Evolutionary conservation across 2,888 invertebrate genomes (phyloP), one percentile per base, ranked within the genome.

Genomic region (Cyaniris semiargus): DNA sequence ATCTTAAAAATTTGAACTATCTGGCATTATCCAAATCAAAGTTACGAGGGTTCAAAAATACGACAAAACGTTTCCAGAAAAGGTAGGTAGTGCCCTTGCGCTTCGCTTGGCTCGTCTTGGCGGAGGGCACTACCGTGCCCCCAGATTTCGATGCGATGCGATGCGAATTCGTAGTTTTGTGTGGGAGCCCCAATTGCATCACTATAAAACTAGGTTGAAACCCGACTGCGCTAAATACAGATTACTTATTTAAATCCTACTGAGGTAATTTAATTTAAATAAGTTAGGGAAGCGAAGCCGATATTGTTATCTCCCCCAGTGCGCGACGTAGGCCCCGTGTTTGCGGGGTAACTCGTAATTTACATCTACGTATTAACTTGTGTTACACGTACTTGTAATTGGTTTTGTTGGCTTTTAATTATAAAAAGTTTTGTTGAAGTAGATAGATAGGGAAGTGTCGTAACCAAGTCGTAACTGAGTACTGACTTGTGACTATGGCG

Each of bases 311-410:
- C 78, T 79, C 82, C 82, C 81, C 83, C 86, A 85, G 81, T 74
- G 76, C 85, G 79, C 83, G 86, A 85, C 81, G 82, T 83, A 86
- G 89, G 88, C 85, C 85, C 87, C 86, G 85, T 89, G 88, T 89
- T 90, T 89, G 88, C 85, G 86, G 87, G 84, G 82, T 86, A 87
- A 84, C 86, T 88, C 88, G 86, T 87, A 87, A 90, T 91, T 90
- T 90, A 87, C 90, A 91, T 90, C 88, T 84, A 84, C 84, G 83
- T 86, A 86, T 84, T 84, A 84, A 83, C 81, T 85, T 81, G 83
- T 81, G 85, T 84, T 85, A 81, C 83, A 83, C 78, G 82, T 58
- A 75, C 58, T 58, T 27, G 82, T 87, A 88, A 86, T 85, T 83
- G 85, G 70, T 71, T 72, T 77, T 72, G 53, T 27, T 27, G 27